Evolutionary conservation across 2,797 vertebrate species (phyloP).

Genomic region (Acropternis orthonyx): DNA sequence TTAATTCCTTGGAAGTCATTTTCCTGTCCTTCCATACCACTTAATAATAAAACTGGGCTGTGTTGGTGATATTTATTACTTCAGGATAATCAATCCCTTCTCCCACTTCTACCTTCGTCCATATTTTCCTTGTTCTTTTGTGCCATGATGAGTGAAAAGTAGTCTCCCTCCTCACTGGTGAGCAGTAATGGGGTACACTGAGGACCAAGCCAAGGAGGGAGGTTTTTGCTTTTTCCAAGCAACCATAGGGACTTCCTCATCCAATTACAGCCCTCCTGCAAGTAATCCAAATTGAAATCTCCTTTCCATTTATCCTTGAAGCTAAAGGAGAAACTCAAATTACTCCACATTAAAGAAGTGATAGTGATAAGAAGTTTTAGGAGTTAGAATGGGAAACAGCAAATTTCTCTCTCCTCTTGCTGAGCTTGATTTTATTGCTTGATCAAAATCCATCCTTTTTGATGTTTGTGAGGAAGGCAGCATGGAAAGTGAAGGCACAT

Average conservation of each 20-base stretch:
- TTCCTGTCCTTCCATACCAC: not conserved
- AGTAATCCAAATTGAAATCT: not conserved
- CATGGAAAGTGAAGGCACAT: not conserved
- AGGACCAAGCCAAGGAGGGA: not conserved
- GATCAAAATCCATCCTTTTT: not conserved
- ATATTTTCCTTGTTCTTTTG: not conserved
- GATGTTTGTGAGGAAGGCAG: not conserved
- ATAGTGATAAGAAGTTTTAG: not conserved
- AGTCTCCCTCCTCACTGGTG: not conserved
- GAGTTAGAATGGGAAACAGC: not conserved
- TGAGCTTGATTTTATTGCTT: not conserved
- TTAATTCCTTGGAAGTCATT: not conserved
- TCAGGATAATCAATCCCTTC: not conserved
- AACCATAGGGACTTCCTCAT: not conserved
- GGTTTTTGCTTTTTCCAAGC: not conserved
- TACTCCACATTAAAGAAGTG: not conserved
- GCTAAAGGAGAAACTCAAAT: not conserved
- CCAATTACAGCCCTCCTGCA: not conserved
- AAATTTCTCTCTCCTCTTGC: not conserved
- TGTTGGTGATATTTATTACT: not conserved
- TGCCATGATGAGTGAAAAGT: accelerated
- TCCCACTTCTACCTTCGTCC: not conserved
- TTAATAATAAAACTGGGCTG: not conserved
- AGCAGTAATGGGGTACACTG: not conserved
- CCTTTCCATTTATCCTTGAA: not conserved